Evolutionary conservation across 1,140 invertebrate species (phyloP).

Genomic region (Penaeus chinensis): DNA sequence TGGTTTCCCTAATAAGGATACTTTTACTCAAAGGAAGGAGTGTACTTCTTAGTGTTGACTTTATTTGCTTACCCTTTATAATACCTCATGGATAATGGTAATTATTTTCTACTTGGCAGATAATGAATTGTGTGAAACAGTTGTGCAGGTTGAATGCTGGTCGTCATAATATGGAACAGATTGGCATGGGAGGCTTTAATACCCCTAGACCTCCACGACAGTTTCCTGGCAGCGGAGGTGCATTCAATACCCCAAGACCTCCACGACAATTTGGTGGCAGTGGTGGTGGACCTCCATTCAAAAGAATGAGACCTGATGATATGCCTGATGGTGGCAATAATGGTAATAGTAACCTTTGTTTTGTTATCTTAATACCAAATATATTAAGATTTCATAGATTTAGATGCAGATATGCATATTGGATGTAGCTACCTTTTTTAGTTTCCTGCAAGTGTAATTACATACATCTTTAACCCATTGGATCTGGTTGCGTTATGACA

Average conservation of each 20-base stretch:
- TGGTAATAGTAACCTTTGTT: background rate
- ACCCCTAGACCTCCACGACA: constrained; percentile 36
- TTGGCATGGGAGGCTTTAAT: constrained; percentile 64
- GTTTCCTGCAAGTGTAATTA: no score
- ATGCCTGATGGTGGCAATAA: constrained; percentile 2
- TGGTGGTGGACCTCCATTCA: constrained; percentile 40
- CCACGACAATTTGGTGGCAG: constrained; percentile 33
- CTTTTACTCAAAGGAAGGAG: no score
- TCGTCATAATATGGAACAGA: constrained; percentile 75
- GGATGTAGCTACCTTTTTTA: no score
- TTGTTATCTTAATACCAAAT: background rate
- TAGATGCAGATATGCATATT: background rate
- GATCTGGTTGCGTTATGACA: no score
- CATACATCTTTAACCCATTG: no score
- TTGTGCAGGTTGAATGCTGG: constrained; percentile 81
- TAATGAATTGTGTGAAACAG: constrained; percentile 73
- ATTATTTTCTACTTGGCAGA: constrained; percentile 68
- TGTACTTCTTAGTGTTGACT: no score
- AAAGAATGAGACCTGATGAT: constrained; percentile 55
- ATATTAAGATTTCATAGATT: background rate
- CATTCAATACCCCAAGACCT: constrained; percentile 18
- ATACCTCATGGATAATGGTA: constrained; percentile 66
- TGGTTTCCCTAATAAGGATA: no score
- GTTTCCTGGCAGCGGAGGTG: constrained; percentile 33
- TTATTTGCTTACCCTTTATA: background rate